Conservation (phyloP, 2,888 invertebrate genomes). For the Molanna angustata region DNA sequence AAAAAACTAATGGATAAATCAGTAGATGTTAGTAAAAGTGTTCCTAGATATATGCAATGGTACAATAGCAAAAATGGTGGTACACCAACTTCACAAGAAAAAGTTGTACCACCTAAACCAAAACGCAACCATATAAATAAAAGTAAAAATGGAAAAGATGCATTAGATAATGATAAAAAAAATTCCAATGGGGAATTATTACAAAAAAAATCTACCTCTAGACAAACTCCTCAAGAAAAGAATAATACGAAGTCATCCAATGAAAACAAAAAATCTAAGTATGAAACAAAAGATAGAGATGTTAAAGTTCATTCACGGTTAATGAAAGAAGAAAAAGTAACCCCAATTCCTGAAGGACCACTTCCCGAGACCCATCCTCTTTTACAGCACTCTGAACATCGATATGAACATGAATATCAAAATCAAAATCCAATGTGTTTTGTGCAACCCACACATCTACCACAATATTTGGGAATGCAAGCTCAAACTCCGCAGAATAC, state of each 20-base stretch:
- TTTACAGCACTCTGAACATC: slow-evolving; percentile 74
- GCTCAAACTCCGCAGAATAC: slow-evolving; percentile 45
- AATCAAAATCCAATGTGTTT: slow-evolving; percentile 53
- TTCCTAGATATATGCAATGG: slow-evolving; percentile 78
- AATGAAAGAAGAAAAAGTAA: slow-evolving; percentile 52
- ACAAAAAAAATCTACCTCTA: slow-evolving; percentile 15
- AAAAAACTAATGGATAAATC: slow-evolving; percentile 37
- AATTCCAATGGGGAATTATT: slow-evolving; percentile 43
- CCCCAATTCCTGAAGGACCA: slow-evolving; percentile 49
- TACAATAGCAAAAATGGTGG: slow-evolving; percentile 60
- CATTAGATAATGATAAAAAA: slow-evolving; percentile 45
- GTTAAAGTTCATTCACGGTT: slow-evolving; percentile 52
- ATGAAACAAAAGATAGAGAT: slow-evolving; percentile 22
- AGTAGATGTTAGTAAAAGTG: slow-evolving; percentile 46
- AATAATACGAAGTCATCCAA: slow-evolving; percentile 38
- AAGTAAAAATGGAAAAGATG: slow-evolving; percentile 46
- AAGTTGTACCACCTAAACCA: slow-evolving; percentile 49
- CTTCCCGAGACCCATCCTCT: slow-evolving; percentile 62
- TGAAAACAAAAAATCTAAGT: slow-evolving; percentile 20
- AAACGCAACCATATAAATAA: slow-evolving; percentile 45
- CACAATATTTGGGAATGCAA: slow-evolving; percentile 59
- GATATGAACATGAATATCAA: slow-evolving; percentile 65
- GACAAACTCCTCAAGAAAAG: slow-evolving; percentile 39
- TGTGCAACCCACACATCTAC: slow-evolving; percentile 59
- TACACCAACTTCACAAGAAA: slow-evolving; percentile 40